These are phyloP conservation scores for Acholoe squamosa DNA, from an alignment of 2,888 invertebrate genomes.

Conservation along the genomic window DNA sequence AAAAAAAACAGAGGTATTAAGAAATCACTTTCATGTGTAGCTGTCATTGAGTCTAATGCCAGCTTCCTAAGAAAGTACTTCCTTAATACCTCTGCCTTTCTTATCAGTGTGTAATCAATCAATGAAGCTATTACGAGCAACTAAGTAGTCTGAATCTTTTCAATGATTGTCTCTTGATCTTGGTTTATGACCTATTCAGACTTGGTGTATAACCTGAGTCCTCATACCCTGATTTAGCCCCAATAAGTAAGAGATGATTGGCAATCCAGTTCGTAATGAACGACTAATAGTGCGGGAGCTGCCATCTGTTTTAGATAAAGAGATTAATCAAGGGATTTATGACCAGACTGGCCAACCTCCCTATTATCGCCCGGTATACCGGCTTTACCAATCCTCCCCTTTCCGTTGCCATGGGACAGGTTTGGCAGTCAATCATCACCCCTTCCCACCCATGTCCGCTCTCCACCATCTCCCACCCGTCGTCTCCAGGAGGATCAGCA, in stretches of 20 bases:
- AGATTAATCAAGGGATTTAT: constrained; percentile 56
- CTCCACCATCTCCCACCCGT: not conserved
- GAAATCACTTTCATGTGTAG: no score
- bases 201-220: not conserved
- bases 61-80: no score
- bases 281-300: not conserved
- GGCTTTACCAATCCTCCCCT: not conserved
- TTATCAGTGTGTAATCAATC: not conserved
- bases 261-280: constrained; percentile 24
- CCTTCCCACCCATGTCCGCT: not conserved
- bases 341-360: constrained; percentile 6
- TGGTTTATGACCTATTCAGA: not conserved
- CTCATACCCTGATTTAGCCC: constrained; percentile 29
- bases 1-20: no score
- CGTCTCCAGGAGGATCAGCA: not conserved
- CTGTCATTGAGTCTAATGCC: no score
- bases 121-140: not conserved
- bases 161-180: not conserved
- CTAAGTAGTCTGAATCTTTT: not conserved
- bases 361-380: constrained; percentile 13
- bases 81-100: not conserved
- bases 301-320: constrained; percentile 38
- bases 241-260: constrained; percentile 57
- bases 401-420: not conserved
- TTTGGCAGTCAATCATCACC: constrained; percentile 11